These are phyloP conservation scores for Laticauda colubrina DNA, from an alignment of 2,113 vertebrate species.

Conservation along the genomic window DNA sequence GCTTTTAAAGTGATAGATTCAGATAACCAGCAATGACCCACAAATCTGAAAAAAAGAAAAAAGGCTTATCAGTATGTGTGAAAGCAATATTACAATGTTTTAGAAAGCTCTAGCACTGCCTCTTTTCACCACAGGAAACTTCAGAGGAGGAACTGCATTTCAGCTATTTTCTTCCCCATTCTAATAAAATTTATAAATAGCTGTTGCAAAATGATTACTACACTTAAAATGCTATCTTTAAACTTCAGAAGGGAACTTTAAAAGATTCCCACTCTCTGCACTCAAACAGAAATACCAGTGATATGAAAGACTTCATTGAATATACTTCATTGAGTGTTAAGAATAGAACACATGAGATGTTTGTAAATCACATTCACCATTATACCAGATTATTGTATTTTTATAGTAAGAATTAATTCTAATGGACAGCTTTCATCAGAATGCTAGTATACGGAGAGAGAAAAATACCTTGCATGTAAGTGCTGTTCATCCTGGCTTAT, in stretches of 20 bases:
- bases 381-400: background rate
- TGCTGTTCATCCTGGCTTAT: background rate
- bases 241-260: background rate
- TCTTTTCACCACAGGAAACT: background rate
- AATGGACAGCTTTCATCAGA: background rate
- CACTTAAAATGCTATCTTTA: background rate
- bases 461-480: background rate
- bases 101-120: background rate
- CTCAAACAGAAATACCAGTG: background rate
- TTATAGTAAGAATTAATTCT: background rate
- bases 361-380: background rate
- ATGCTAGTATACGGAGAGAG: background rate
- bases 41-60: background rate
- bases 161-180: background rate
- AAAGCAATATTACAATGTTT: background rate
- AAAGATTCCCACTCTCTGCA: background rate
- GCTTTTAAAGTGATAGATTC: constrained; percentile 17
- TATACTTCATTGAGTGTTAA: background rate
- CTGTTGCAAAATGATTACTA: background rate
- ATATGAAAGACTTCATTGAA: background rate
- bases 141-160: background rate
- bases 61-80: background rate
- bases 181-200: background rate
- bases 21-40: background rate
- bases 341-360: background rate